Conservation (phyloP, 2,888 invertebrate species). For the Harpagoxenus sublaevis region DNA sequence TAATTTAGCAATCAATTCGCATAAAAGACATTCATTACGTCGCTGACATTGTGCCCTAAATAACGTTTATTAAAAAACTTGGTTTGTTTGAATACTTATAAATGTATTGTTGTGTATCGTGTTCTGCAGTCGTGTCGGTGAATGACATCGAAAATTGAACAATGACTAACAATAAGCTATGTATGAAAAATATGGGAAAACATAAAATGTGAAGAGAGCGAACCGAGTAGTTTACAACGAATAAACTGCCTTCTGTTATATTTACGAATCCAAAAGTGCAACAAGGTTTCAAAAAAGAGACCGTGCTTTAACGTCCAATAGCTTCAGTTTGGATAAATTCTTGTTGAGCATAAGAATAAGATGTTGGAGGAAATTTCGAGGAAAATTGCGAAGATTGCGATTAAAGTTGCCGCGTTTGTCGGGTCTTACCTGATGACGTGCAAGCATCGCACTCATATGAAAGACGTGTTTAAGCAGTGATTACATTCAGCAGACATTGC, state of each 20-base stretch:
- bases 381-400: conserved; percentile 31
- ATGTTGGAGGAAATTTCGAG: not conserved
- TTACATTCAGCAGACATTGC: conserved; percentile 69
- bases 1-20: too few species aligned
- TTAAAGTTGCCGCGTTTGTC: conserved; percentile 55
- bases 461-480: conserved; percentile 55
- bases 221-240: not conserved
- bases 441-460: conserved; percentile 44
- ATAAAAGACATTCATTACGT: too few species aligned
- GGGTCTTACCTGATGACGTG: conserved; percentile 57
- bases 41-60: too few species aligned
- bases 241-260: conserved; percentile 6
- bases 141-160: conserved; percentile 44
- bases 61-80: not conserved
- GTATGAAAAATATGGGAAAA: conserved; percentile 12
- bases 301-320: not conserved
- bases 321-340: not conserved
- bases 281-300: not conserved
- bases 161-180: not conserved
- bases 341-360: not conserved
- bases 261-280: conserved; percentile 15
- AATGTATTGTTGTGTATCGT: conserved; percentile 60
- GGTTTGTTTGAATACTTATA: not conserved
- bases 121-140: conserved; percentile 44
- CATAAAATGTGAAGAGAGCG: conserved; percentile 22